phyloP scores from a whole-genome alignment of 2,888 invertebrate species.

The Herminia tarsipennalis region DNA sequence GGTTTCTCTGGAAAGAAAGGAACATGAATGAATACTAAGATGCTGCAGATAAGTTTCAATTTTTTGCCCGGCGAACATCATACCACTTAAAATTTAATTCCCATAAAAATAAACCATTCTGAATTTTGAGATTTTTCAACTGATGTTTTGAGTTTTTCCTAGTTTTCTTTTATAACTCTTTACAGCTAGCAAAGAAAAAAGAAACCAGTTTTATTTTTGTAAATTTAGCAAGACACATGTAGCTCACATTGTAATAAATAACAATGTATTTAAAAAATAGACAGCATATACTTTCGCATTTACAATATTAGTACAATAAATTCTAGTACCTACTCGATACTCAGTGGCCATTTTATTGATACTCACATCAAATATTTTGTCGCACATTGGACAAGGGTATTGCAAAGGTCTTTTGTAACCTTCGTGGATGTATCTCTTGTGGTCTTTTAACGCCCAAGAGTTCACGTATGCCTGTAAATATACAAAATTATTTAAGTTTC shows the following conservation, averaged over 20 bases:
- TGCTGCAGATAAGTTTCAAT: neutral
- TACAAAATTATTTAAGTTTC: neutral
- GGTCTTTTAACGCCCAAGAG: conserved; percentile 65
- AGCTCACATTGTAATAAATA: neutral
- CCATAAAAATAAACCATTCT: no score
- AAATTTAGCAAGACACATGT: neutral
- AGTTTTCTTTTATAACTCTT: no score
- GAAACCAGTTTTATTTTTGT: neutral
- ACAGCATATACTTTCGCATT: neutral
- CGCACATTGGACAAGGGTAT: conserved; percentile 70
- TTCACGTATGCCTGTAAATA: conserved; percentile 65
- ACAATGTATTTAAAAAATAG: neutral
- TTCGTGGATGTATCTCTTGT: conserved; percentile 63
- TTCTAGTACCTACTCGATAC: no score
- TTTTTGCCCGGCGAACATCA: no score
- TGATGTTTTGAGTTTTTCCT: no score
- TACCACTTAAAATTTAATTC: no score
- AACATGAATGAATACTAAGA: neutral
- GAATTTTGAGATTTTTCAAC: no score
- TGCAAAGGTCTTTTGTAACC: conserved; percentile 67
- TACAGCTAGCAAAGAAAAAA: neutral
- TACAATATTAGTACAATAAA: no score
- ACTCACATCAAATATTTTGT: conserved; percentile 74
- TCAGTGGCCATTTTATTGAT: no score
- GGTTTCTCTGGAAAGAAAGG: conserved; percentile 56